These are phyloP conservation scores for Xyrichtys novacula DNA, from an alignment of 2,797 vertebrate species.

Conservation along the genomic window DNA sequence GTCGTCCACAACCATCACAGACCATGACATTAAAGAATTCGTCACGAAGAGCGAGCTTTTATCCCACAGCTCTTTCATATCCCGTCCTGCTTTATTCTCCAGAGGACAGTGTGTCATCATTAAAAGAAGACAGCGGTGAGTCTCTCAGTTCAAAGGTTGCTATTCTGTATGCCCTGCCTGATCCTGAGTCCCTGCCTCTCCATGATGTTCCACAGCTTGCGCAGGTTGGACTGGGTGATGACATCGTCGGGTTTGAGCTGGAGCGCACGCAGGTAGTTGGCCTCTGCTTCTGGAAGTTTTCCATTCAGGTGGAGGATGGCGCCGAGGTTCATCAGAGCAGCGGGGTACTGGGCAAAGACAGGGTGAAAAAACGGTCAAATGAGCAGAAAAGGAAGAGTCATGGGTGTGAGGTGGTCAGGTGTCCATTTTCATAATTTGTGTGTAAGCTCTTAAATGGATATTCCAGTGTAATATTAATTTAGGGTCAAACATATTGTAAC, in stretches of 20 bases:
- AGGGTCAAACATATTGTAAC: too few species aligned
- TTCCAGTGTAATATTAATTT: too few species aligned
- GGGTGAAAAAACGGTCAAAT: neutral
- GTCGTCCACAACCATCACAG: conserved; percentile 16
- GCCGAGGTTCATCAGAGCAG: conserved; percentile 97
- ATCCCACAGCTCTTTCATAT: conserved; percentile 23
- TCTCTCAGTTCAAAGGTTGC: conserved; percentile 38
- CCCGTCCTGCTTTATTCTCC: neutral
- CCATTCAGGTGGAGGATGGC: conserved; percentile 98
- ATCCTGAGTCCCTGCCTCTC: conserved; percentile 94
- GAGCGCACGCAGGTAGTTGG: conserved; percentile 95
- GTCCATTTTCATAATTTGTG: conserved; percentile 17
- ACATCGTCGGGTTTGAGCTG: conserved; percentile 94
- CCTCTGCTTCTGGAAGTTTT: conserved; percentile 92
- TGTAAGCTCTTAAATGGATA: too few species aligned
- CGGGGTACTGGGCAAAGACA: conserved; percentile 87
- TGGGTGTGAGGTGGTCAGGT: neutral
- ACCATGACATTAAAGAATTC: neutral
- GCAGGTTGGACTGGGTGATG: conserved; percentile 97
- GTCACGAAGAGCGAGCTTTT: conserved; percentile 7
- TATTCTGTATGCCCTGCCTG: conserved; percentile 41
- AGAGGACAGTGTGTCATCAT: conserved; percentile 7
- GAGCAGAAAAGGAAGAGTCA: neutral
- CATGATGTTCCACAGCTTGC: conserved; percentile 99
- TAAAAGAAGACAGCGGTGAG: neutral